Percentiles rank a stretch among this genome's conserved stretches.
These are phyloP conservation scores for Sebastes jordani DNA, from an alignment of 2,797 vertebrate genomes.

Conservation along the genomic window DNA sequence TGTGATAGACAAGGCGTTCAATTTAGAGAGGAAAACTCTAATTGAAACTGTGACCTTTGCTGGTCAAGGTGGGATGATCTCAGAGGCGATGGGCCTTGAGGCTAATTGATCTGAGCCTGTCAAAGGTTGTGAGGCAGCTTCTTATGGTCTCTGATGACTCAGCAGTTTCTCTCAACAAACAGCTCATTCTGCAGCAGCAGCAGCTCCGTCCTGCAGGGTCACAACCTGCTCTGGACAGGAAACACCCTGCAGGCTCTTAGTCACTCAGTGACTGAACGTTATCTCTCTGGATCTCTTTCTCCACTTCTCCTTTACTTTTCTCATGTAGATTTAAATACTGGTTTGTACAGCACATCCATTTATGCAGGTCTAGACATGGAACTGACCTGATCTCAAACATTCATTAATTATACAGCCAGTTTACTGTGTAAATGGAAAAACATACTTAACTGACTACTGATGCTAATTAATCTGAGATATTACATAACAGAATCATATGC, in stretches of 20 bases:
- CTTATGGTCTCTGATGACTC: slow-evolving; percentile 54
- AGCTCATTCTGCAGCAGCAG: slow-evolving; percentile 54
- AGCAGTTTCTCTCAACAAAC: slow-evolving; percentile 63
- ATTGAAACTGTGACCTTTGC: slow-evolving; percentile 44
- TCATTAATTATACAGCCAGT: background rate
- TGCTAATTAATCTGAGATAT: too few relatives aligned
- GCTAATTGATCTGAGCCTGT: slow-evolving; percentile 60
- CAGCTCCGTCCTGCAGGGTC: slow-evolving; percentile 57
- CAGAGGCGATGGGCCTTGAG: slow-evolving; percentile 22
- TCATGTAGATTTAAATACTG: slow-evolving; percentile 4
- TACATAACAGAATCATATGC: background rate
- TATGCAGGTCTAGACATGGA: background rate
- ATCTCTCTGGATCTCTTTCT: slow-evolving; percentile 12
- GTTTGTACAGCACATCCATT: background rate
- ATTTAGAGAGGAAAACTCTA: background rate
- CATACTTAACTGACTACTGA: too few relatives aligned
- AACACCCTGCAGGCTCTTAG: slow-evolving; percentile 46
- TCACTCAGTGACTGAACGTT: slow-evolving; percentile 13
- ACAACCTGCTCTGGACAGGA: slow-evolving; percentile 54
- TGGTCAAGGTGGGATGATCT: slow-evolving; percentile 34
- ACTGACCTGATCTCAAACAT: background rate
- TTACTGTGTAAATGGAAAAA: background rate
- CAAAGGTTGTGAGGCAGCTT: slow-evolving; percentile 58
- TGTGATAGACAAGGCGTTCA: background rate
- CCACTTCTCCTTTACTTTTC: background rate